These are phyloP conservation scores for Ammospiza caudacuta DNA, from an alignment of 2,113 vertebrate species.

Conservation along the genomic window DNA sequence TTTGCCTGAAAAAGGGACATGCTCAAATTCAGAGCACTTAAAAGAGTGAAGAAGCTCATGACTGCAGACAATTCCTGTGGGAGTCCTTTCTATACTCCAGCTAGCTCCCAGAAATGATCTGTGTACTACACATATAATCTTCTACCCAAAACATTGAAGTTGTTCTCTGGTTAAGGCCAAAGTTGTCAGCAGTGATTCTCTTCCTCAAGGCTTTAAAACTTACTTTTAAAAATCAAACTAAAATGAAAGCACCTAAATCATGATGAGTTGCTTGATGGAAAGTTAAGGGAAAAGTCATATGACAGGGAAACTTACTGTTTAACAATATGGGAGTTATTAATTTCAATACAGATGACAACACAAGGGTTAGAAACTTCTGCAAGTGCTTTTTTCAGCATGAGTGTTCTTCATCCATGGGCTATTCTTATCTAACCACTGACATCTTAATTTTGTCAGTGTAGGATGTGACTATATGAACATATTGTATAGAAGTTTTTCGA, in stretches of 20 bases:
- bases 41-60: neutral
- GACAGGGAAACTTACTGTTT: neutral
- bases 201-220: neutral
- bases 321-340: neutral
- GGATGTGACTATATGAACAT: neutral
- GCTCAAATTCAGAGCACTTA: neutral
- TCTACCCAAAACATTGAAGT: neutral
- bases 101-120: neutral
- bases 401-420: neutral
- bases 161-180: neutral
- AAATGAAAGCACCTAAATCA: neutral
- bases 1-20: neutral
- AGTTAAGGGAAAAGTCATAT: neutral
- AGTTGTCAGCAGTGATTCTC: neutral
- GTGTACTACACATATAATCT: neutral
- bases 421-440: constrained; percentile 2
- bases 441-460: constrained; percentile 1
- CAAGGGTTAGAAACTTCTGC: neutral
- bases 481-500: neutral
- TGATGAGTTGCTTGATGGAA: neutral
- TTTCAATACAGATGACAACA: neutral
- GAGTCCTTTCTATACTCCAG: neutral
- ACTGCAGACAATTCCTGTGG: neutral
- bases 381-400: neutral
- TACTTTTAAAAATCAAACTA: neutral